These are phyloP conservation scores for Crocodylus rhombifer DNA, from an alignment of 2,797 vertebrate genomes.

Conservation along the genomic window DNA sequence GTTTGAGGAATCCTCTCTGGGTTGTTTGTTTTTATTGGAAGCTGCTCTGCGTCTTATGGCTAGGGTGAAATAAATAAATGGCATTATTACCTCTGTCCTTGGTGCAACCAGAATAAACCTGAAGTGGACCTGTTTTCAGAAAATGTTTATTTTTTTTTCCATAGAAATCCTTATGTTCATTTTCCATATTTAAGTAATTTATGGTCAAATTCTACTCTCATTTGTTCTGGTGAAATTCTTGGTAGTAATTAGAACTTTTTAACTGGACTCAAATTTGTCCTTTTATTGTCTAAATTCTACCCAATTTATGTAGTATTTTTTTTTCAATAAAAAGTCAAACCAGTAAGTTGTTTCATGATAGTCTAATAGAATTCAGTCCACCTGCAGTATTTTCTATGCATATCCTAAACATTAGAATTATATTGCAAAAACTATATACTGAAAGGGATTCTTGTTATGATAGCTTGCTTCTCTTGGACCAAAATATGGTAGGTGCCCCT, in stretches of 20 bases:
- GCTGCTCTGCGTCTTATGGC: too few relatives aligned
- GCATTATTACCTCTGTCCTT: not conserved
- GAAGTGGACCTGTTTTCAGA: not conserved
- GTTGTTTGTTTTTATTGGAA: too few relatives aligned
- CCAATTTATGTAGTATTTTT: not conserved
- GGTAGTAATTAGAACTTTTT: not conserved
- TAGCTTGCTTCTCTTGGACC: not conserved
- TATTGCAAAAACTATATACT: not conserved
- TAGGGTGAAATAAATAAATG: too few relatives aligned
- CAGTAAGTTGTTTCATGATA: not conserved
- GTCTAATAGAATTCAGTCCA: not conserved
- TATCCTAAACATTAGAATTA: not conserved
- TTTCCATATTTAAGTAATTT: not conserved
- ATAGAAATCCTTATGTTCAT: not conserved
- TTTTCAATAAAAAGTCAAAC: not conserved
- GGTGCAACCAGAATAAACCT: constrained; percentile 10
- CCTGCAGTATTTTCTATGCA: not conserved
- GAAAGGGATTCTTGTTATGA: not conserved
- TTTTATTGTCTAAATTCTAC: not conserved
- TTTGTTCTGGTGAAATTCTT: not conserved
- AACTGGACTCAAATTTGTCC: not conserved
- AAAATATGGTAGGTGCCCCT: not conserved
- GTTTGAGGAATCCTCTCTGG: too few relatives aligned
- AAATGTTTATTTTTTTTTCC: constrained; percentile 16
- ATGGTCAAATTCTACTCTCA: not conserved